Evolutionary conservation across 2,113 vertebrate species (phyloP), one percentile per base, ranked within the genome.

Genomic region (Hemichromis elongatus): DNA sequence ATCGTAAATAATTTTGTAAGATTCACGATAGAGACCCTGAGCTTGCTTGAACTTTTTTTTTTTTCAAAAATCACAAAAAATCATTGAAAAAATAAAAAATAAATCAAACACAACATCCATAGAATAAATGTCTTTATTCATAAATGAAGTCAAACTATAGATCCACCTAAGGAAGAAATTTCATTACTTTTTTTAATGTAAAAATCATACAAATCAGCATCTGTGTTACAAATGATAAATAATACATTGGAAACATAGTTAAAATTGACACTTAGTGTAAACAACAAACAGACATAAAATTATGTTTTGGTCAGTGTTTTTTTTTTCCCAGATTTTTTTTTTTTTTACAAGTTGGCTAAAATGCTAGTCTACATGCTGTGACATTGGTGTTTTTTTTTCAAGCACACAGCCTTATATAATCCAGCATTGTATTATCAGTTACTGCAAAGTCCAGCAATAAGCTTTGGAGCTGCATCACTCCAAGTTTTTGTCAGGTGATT

Each of bases 151-250:
- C 89, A 95, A 86, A 89, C 83, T 82, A 90, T 86, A 93, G 79
- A 94, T 92, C 89, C 87, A 88, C 40, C 80, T 86, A 89, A 82
- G 86, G 83, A 90, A 89, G 80, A 91, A 79, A 81, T 77, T 77
- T 30, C 16, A 80, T 86, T 89, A 87, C 61, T 78, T 85, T 83
- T 82, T 92, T 86, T 88, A 75, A 90, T 93, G 91, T 93, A 94
- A 92, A 96, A 95, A 91, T 92, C 84, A 93, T 96, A 96, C 91
- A 96, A 95, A 96, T 94, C 85, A 88, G 84, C 90, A 88, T 90
- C 77, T 87, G 90, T 93, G 92, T 92, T 95, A 95, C 91, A 95
- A 94, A 95, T 88, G 82, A 95, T 93, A 93, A 93, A 94, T 92
- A 93, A 93, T 89, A 92, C 87, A 78, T 86, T 63, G 82, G 77